Conservation (phyloP, 1,140 invertebrate species). For the Tetramorium parvispinum region DNA sequence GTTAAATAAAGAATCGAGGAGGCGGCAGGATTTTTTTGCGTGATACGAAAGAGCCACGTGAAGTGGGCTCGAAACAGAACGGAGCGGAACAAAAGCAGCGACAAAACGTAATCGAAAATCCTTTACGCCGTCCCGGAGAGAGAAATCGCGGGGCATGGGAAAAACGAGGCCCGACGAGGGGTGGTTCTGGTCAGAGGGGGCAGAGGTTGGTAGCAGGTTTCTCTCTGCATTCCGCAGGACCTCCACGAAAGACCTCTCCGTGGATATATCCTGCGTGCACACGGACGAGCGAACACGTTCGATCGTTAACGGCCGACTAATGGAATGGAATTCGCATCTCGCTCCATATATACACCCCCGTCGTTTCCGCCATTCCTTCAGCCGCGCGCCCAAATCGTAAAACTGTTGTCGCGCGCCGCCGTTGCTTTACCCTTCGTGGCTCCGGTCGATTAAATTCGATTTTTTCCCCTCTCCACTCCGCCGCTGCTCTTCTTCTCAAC, state of each 20-base stretch:
- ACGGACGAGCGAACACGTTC: conserved; percentile 68
- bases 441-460: conserved; percentile 64
- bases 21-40: not conserved
- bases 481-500: not conserved
- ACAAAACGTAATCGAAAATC: conserved; percentile 76
- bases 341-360: conserved; percentile 16
- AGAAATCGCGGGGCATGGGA: conserved; percentile 40
- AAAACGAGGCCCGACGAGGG: not conserved
- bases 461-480: conserved; percentile 6
- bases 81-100: conserved; percentile 41
- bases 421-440: conserved; percentile 52
- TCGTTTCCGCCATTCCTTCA: not conserved
- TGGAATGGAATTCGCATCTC: conserved; percentile 74
- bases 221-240: conserved; percentile 57
- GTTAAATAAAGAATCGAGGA: conserved; percentile 19
- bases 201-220: not conserved
- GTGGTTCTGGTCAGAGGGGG: not conserved
- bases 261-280: conserved; percentile 65
- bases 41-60: not conserved
- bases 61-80: conserved; percentile 48
- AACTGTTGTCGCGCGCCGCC: conserved; percentile 52
- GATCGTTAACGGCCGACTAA: conserved; percentile 74
- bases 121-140: conserved; percentile 66
- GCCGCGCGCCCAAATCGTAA: conserved; percentile 57
- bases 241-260: conserved; percentile 33